These are phyloP conservation scores for Myopa tessellatipennis DNA, from an alignment of 2,888 invertebrate genomes.

Conservation along the genomic window DNA sequence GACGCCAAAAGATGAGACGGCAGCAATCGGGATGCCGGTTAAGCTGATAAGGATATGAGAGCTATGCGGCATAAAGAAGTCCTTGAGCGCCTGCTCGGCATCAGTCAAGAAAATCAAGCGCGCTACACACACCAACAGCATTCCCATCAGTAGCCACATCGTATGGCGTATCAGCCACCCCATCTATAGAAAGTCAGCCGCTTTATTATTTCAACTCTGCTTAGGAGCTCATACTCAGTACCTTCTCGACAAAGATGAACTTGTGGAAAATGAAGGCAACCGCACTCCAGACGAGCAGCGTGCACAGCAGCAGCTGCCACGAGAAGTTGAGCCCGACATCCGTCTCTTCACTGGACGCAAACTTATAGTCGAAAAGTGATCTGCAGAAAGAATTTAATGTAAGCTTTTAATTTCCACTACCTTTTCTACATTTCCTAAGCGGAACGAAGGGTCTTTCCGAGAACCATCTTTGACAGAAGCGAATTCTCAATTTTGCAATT, in stretches of 20 bases:
- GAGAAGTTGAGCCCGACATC: not conserved
- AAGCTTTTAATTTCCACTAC: no score
- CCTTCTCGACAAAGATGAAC: slow-evolving; percentile 4
- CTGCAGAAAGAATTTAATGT: not conserved
- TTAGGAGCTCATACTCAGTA: not conserved
- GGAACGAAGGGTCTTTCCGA: no score
- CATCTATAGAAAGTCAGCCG: slow-evolving; percentile 45
- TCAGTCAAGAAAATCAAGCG: slow-evolving; percentile 56
- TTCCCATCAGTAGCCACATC: slow-evolving; percentile 44
- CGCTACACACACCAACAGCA: slow-evolving; percentile 51
- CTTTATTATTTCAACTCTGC: not conserved
- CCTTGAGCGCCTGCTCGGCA: slow-evolving; percentile 45
- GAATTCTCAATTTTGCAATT: no score
- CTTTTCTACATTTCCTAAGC: no score
- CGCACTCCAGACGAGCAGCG: slow-evolving; percentile 13
- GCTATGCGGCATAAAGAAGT: slow-evolving; percentile 40
- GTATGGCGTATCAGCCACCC: slow-evolving; percentile 54
- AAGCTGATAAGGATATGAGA: slow-evolving; percentile 29
- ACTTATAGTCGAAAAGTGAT: slow-evolving; percentile 14
- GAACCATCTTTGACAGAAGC: no score
- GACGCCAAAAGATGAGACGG: slow-evolving; percentile 83
- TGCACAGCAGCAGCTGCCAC: slow-evolving; percentile 22
- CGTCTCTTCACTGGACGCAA: not conserved
- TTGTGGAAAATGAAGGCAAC: slow-evolving; percentile 24
- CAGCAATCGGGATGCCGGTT: slow-evolving; percentile 46